These are phyloP conservation scores for Lutraria rhynchaena DNA, from an alignment of 1,140 invertebrate species.

Conservation along the genomic window DNA sequence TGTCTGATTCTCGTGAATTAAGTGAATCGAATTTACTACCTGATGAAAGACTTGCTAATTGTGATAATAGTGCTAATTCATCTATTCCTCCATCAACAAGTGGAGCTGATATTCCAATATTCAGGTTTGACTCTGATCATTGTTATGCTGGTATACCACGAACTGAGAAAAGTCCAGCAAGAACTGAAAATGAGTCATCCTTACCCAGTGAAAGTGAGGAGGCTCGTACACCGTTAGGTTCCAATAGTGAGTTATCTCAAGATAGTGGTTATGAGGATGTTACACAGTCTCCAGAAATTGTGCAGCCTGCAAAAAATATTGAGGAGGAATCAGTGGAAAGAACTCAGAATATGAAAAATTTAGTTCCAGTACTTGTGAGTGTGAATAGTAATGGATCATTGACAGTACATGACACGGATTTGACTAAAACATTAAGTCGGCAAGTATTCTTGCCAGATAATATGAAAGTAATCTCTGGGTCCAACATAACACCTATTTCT, in stretches of 20 bases:
- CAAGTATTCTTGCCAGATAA: slow-evolving; percentile 27
- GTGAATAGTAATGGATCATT: slow-evolving; percentile 50
- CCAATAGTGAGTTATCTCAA: slow-evolving; percentile 61
- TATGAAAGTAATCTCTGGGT: slow-evolving; percentile 40
- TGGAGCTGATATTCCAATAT: slow-evolving; percentile 22
- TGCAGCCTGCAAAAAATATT: neutral
- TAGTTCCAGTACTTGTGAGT: slow-evolving; percentile 50
- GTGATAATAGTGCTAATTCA: slow-evolving; percentile 58
- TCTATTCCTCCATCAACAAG: neutral
- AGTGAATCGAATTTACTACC: slow-evolving; percentile 4
- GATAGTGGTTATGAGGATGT: slow-evolving; percentile 65
- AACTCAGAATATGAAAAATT: slow-evolving; percentile 18
- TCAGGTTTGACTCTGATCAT: slow-evolving; percentile 56
- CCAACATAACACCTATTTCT: slow-evolving; percentile 15
- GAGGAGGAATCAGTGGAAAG: slow-evolving; percentile 5
- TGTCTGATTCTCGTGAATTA: slow-evolving; percentile 44
- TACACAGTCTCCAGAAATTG: slow-evolving; percentile 52
- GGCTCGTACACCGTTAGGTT: slow-evolving; percentile 23
- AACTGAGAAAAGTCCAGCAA: slow-evolving; percentile 2
- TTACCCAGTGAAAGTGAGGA: slow-evolving; percentile 5
- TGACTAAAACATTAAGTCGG: slow-evolving; percentile 28
- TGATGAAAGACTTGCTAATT: slow-evolving; percentile 7
- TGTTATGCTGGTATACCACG: slow-evolving; percentile 60
- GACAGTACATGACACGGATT: slow-evolving; percentile 41
- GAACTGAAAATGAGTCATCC: slow-evolving; percentile 9